Conservation (phyloP, 2,888 invertebrate genomes). For the Seira sanloemensis region DNA sequence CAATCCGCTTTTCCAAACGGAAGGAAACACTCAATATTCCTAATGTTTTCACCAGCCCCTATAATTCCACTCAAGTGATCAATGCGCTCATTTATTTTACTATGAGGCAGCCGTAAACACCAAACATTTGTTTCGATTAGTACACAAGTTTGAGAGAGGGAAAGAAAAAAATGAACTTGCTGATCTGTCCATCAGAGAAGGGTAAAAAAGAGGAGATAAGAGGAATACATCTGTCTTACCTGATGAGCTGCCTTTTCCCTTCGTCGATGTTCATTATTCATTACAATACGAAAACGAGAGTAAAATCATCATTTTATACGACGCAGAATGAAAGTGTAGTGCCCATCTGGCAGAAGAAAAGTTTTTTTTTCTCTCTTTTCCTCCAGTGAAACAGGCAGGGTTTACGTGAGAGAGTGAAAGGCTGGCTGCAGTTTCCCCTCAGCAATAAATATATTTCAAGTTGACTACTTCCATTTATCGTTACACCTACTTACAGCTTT, state of each 20-base stretch:
- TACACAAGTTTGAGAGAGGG: no score
- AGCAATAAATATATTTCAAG: constrained; percentile 59
- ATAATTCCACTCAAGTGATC: background rate
- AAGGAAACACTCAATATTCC: background rate
- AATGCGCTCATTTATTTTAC: background rate
- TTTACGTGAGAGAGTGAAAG: constrained; percentile 9
- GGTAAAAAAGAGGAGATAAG: background rate
- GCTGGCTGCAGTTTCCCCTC: constrained; percentile 45
- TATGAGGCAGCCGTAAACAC: background rate
- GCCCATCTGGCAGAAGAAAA: constrained; percentile 32
- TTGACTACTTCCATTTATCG: constrained; percentile 38
- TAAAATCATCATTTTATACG: background rate
- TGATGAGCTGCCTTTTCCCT: constrained; percentile 2
- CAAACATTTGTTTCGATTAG: constrained; percentile 15
- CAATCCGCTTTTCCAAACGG: constrained; percentile 2
- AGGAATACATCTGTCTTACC: constrained; percentile 5
- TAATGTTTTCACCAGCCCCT: background rate
- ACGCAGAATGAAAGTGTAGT: background rate
- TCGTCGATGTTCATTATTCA: background rate
- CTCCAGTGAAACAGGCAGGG: background rate
- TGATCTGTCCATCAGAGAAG: background rate
- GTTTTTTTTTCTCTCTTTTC: no score
- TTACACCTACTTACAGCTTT: constrained; percentile 17
- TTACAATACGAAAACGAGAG: background rate
- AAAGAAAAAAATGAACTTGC: background rate